Conservation (phyloP, 2,113 vertebrate genomes). For the Rostratula benghalensis region DNA sequence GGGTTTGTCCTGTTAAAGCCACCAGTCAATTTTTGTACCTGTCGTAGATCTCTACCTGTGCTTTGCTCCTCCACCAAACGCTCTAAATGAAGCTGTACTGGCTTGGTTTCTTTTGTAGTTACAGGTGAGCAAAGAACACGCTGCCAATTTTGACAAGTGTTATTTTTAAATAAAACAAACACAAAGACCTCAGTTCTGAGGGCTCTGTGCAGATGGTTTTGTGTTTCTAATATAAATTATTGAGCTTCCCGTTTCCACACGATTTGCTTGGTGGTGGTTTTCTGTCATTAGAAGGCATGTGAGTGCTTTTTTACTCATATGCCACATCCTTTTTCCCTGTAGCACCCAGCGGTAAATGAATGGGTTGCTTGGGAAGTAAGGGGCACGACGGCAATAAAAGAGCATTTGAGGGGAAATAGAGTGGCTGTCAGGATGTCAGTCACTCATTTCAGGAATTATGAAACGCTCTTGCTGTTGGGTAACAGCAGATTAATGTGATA, state of each 20-base stretch:
- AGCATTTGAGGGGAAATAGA: neutral
- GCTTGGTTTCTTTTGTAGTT: neutral
- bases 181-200: neutral
- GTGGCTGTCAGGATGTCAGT: neutral
- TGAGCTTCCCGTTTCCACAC: neutral
- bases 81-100: neutral
- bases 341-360: neutral
- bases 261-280: neutral
- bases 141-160: neutral
- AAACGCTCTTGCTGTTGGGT: neutral
- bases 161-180: neutral
- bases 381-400: neutral
- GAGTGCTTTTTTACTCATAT: neutral
- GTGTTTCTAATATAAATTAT: neutral
- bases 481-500: neutral
- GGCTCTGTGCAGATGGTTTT: neutral
- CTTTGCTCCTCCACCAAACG: neutral
- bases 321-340: neutral
- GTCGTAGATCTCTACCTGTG: neutral
- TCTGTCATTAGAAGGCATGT: neutral
- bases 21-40: rapidly evolving
- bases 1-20: neutral
- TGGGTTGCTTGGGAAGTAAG: neutral
- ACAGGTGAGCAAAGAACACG: neutral
- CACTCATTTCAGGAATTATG: neutral